Evolutionary conservation across 2,888 invertebrate genomes (phyloP), one percentile per base, ranked within the genome.

Genomic region (Heliothis peltigera): DNA sequence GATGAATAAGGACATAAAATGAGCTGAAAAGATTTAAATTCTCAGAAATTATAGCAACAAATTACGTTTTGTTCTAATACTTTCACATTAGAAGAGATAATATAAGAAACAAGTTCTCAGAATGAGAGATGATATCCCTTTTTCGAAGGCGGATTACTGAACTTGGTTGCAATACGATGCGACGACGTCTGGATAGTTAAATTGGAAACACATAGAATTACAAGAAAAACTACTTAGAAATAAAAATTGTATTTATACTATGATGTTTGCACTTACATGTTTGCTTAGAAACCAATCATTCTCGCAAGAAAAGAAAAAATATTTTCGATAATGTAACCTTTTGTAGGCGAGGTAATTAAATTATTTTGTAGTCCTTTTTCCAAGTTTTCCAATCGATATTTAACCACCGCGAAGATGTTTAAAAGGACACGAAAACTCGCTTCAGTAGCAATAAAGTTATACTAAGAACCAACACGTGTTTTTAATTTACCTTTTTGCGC

Each of bases 401-500:
- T 2, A 21, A 63, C 18, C 17, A 32, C 8, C 8, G 49, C 8
- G 18, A 72, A 49, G 44, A 56, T 39, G 25, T 68, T 58, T 54
- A 43, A 49, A 58, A 67, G 53, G 51, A 75, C 69, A 43, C 18
- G 75, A 59, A 54, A 70, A 59, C 15, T 62, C 49, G 32, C 22
- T 74, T 74, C 18, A 35, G 5, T 35, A 25, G 21, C 59, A 75
- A 75, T 55, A 44, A 64, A 53, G 47, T 64, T 49, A 59, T 54
- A 57, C 56, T 71, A 57, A 73, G 49, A 59, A 60, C 53, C 77
- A 62, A 74, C 66, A 73, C 53, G 74, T 65, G 73, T 70, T 79
- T 39, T 64, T 76, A 80, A 71, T 80, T 77, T 51, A 57, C 64
- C 44, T 47, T 49, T 42, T 28, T 46, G 22, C 51, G 42, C n/a